Conservation (phyloP, 2,797 vertebrate genomes). For the Liparis tanakae region DNA sequence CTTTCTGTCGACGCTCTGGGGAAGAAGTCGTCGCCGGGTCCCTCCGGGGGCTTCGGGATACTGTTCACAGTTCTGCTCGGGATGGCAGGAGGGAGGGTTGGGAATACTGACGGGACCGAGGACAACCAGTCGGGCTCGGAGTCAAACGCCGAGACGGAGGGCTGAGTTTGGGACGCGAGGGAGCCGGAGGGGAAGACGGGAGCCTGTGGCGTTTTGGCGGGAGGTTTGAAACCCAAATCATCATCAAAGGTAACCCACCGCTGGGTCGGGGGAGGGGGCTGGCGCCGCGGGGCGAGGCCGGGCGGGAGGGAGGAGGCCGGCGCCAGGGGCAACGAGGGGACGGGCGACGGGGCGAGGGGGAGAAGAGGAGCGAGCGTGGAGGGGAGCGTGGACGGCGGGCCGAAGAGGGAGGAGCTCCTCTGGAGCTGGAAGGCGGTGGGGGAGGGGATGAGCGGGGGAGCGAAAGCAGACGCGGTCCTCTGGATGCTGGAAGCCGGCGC, state of each 20-base stretch:
- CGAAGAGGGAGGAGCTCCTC: conserved; percentile 64
- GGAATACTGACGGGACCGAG: conserved; percentile 72
- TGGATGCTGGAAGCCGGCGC: conserved; percentile 62
- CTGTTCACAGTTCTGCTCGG: conserved; percentile 79
- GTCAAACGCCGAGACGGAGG: conserved; percentile 69
- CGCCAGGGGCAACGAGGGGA: conserved; percentile 56
- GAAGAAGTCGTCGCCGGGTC: conserved; percentile 74
- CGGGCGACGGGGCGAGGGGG: conserved; percentile 29
- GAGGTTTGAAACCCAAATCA: conserved; percentile 66
- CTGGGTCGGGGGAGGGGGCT: conserved; percentile 70
- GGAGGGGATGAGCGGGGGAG: conserved; percentile 63
- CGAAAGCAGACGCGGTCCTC: conserved; percentile 61
- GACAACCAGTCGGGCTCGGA: conserved; percentile 82
- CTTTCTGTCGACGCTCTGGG: conserved; percentile 87
- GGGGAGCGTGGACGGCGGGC: conserved; percentile 40
- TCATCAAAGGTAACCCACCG: conserved; percentile 98
- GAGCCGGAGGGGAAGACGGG: conserved; percentile 52
- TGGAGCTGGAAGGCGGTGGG: conserved; percentile 51
- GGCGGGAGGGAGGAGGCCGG: conserved; percentile 53
- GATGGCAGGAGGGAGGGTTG: conserved; percentile 82
- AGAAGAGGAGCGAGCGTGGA: conserved; percentile 39
- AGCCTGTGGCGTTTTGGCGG: conserved; percentile 53
- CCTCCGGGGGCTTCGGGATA: conserved; percentile 72
- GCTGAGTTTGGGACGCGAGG: conserved; percentile 63
- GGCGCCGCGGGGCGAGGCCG: conserved; percentile 41